These are phyloP conservation scores for Ia io DNA, from an alignment of 2,113 vertebrate species.

Conservation along the genomic window DNA sequence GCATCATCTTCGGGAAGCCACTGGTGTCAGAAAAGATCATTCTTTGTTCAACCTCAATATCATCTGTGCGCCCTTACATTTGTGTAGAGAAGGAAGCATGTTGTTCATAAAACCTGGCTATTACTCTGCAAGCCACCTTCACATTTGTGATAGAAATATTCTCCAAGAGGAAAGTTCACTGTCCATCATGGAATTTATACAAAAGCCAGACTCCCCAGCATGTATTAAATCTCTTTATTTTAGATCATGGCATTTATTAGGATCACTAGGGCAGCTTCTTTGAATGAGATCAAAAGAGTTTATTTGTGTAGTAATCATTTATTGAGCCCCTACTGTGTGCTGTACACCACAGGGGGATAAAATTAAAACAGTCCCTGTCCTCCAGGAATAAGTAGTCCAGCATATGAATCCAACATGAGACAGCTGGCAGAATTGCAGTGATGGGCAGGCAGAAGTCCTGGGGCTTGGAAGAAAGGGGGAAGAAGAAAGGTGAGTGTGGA, in stretches of 20 bases:
- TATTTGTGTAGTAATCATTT: background rate
- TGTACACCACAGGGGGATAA: background rate
- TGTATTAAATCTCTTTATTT: background rate
- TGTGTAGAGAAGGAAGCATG: background rate
- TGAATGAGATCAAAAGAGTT: background rate
- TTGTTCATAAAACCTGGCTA: background rate
- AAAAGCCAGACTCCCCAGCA: background rate
- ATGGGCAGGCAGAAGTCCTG: background rate
- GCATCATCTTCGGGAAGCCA: background rate
- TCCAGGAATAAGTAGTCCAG: background rate
- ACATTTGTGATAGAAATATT: background rate
- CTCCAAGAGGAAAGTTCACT: background rate
- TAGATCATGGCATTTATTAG: background rate
- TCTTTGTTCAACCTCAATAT: background rate
- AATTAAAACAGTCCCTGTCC: background rate
- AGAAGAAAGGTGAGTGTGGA: background rate
- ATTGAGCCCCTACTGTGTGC: background rate
- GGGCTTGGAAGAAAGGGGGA: background rate
- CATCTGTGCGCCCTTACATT: background rate
- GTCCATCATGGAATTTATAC: background rate
- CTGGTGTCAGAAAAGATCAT: background rate
- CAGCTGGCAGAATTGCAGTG: background rate
- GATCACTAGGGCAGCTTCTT: background rate
- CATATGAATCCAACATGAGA: background rate
- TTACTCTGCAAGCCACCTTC: background rate